phyloP scores from a whole-genome alignment of 2,113 vertebrate species.

The Aspiorhynchus laticeps region DNA sequence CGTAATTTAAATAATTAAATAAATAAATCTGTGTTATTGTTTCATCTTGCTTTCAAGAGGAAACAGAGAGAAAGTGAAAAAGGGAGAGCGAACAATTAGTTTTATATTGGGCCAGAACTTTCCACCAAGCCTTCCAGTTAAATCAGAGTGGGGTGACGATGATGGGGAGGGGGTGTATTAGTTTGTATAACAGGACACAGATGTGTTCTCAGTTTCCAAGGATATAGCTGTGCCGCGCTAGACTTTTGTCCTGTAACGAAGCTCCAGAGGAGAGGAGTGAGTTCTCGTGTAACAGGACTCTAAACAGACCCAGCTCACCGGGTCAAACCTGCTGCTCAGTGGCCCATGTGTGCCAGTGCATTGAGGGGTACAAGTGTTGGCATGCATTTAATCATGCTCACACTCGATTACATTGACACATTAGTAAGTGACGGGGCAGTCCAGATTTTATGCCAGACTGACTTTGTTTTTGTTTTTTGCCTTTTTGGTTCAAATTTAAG shows the following conservation, averaged over 20 bases:
- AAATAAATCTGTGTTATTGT: background rate
- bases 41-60: background rate
- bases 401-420: background rate
- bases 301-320: conserved; percentile 24
- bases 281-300: background rate
- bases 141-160: conserved; percentile 40
- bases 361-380: conserved; percentile 9
- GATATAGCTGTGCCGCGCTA: conserved; percentile 34
- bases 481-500: background rate
- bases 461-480: background rate
- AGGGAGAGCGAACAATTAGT: conserved; percentile 36
- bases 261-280: conserved; percentile 13
- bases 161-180: conserved; percentile 36
- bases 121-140: conserved; percentile 56
- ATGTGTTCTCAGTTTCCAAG: conserved; percentile 55
- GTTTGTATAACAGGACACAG: conserved; percentile 62
- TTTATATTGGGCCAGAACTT: conserved; percentile 54
- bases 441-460: background rate
- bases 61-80: conserved; percentile 18
- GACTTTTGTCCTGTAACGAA: conserved; percentile 44
- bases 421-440: background rate
- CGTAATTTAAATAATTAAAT: conserved; percentile 18
- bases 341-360: conserved; percentile 27
- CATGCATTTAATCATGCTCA: conserved; percentile 35
- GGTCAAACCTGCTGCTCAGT: conserved; percentile 29